Base-by-base conservation (phyloP, 2,797 vertebrate genomes). In the Paramormyrops hopkinsi region DNA sequence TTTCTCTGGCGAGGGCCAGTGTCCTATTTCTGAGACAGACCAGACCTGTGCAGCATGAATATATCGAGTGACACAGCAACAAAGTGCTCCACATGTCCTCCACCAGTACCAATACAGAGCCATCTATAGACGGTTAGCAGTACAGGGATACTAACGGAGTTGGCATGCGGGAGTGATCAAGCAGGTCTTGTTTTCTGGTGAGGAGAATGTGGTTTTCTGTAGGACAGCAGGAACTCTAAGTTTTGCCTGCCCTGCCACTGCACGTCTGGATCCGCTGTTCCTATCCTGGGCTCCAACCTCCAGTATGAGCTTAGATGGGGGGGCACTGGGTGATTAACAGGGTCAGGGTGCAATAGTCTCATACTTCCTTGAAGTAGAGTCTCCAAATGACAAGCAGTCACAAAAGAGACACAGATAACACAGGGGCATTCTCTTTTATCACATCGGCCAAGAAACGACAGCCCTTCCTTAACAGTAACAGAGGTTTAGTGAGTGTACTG, bases 31-130 rank as follows among this genome's bases (percentile, higher is more conserved):
- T 33, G 48, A 86, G 56, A 17, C 56, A 48, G 14, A 17, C 84
- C 89, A 73, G 84, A 87, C 89, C 56, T 37, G 33, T 25, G 83
- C 54, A 76, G 54, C 41, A n/a, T 62, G 50, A 41, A 51, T 53
- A 51, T 44, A 53, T 73, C 33, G 19, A 56, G 62, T 89, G 84
- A 89, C 83, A 56, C 62, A 86, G 84, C 62, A 73, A 44, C 25
- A 73, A 53, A 89, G 2, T 87, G 51, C 11, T 46, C 22, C 83
- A 25, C 83, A 50, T 50, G 22, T n/a, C 83, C 2, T 0, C 83
- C 48, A 51, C 48, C 83, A 51, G n/a, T 37, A 62, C 33, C 86
- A 25, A 33, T 12, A 19, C 11, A 19, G 86, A 87, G 29, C 14
- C 29, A 19, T 56, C 86, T 41, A 44, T 29, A 62, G 51, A 29